Evolutionary conservation across 2,113 vertebrate genomes (phyloP), one percentile per base, ranked within the genome.

Genomic region (Brachypodius melanocephalos): DNA sequence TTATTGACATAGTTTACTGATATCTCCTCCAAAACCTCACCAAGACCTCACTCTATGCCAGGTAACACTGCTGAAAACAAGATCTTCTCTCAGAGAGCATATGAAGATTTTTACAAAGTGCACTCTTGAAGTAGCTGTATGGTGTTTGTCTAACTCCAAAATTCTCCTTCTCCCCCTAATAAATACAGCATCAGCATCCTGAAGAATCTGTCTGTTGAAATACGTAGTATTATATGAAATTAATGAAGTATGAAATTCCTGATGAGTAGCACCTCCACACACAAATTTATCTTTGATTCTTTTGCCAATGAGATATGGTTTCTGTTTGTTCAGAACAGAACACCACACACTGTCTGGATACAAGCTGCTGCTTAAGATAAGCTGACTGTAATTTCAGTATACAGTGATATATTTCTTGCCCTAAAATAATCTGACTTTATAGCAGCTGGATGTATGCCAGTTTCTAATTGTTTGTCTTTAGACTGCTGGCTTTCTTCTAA

Each of bases 361-460:
- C 96, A 97, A 96, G 94, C 95, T 97, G 96, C 96, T 97, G 83
- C 84, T 89, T 90, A 90, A 91, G 96, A 97, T 97, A 98, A 97
- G 95, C 88, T 94, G 84, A 93, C 95, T 93, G 74, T 77, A 95
- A 97, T 95, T 97, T 97, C 93, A 95, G 85, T 62, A 85, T 95
- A 94, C 92, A 95, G 94, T 72, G 90, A 73, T 87, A 26, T 92
- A 94, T 86, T 95, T 89, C 83, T 93, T 87, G 80, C 81, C 81
- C 85, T 84, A 91, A 85, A 97, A 97, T 89, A 95, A 95, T 92
- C 76, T 93, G 88, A 96, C 87, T 96, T 96, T 91, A 95, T 52
- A 94, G 86, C 80, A 91, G 74, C 67, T 97, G 97, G 96, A 97
- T 68, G 25, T 10, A 59, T 85, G 97, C 96, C 96, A 97, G 34